Evolutionary conservation across 1,140 invertebrate genomes (phyloP).

Genomic region (Zaprionus davidi): DNA sequence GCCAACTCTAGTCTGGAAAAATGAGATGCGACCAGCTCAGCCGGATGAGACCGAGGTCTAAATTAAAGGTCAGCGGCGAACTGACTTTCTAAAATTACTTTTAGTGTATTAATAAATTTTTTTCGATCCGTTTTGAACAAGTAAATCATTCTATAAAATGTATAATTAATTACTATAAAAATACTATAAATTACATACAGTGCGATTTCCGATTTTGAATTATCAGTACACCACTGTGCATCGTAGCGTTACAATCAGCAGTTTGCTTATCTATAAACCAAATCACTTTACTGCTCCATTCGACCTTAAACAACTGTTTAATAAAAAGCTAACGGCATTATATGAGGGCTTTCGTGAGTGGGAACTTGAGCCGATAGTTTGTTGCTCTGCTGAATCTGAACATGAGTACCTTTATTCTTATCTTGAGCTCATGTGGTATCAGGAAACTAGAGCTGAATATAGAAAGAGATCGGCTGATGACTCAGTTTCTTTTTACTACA

Average conservation of each 20-base stretch:
- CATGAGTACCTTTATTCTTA: neutral
- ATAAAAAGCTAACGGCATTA: neutral
- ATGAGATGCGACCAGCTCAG: neutral
- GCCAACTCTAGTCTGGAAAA: conserved; percentile 36
- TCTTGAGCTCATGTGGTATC: neutral
- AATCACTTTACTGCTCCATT: neutral
- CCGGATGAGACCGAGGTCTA: conserved; percentile 12
- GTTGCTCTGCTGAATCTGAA: neutral
- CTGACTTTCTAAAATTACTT: conserved; percentile 24
- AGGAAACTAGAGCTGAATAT: neutral
- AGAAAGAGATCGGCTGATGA: neutral
- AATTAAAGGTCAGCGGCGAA: neutral
- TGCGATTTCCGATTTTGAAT: neutral
- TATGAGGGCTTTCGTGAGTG: neutral
- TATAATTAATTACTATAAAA: no score
- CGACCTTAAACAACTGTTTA: neutral
- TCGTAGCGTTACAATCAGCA: neutral
- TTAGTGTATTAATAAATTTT: neutral
- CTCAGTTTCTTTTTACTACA: neutral
- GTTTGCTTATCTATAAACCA: neutral
- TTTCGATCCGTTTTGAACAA: neutral
- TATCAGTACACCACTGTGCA: neutral
- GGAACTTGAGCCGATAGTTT: neutral
- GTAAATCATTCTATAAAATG: neutral
- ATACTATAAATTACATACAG: neutral